A percentile compares a stretch with the other conserved stretches of the same genome.
Conservation (phyloP, 2,113 vertebrate species). For the Seriola quinqueradiata region DNA sequence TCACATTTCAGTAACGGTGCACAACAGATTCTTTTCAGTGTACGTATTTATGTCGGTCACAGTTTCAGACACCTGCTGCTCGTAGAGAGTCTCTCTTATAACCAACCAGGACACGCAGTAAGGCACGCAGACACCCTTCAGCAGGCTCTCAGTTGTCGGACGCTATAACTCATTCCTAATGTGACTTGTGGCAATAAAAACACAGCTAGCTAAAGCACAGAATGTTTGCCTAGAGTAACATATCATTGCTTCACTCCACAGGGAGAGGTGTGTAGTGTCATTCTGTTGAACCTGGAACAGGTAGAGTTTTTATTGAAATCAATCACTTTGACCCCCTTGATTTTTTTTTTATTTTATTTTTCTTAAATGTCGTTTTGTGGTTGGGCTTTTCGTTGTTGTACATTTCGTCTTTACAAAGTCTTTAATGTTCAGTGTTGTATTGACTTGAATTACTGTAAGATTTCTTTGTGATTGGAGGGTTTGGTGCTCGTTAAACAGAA, state of each 20-base stretch:
- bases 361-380: background rate
- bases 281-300: constrained; percentile 22
- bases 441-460: constrained; percentile 74
- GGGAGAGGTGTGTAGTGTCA: constrained; percentile 26
- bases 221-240: constrained; percentile 58
- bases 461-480: constrained; percentile 55
- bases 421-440: constrained; percentile 56
- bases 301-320: constrained; percentile 29
- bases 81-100: background rate
- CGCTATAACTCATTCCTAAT: constrained; percentile 56
- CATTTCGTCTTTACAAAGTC: constrained; percentile 42
- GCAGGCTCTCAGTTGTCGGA: constrained; percentile 3
- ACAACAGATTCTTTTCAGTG: constrained; percentile 32
- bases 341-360: constrained; percentile 19
- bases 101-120: constrained; percentile 26
- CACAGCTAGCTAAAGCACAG: constrained; percentile 60
- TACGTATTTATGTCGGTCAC: constrained; percentile 62
- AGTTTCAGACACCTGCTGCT: constrained; percentile 60
- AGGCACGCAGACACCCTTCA: constrained; percentile 22
- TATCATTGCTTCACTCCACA: constrained; percentile 42
- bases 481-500: constrained; percentile 54
- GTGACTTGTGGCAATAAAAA: constrained; percentile 59
- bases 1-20: constrained; percentile 50
- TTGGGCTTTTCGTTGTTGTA: constrained; percentile 36
- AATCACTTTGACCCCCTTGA: constrained; percentile 59